Evolutionary conservation across 2,888 invertebrate species (phyloP).

Genomic region (Harmothoe impar): DNA sequence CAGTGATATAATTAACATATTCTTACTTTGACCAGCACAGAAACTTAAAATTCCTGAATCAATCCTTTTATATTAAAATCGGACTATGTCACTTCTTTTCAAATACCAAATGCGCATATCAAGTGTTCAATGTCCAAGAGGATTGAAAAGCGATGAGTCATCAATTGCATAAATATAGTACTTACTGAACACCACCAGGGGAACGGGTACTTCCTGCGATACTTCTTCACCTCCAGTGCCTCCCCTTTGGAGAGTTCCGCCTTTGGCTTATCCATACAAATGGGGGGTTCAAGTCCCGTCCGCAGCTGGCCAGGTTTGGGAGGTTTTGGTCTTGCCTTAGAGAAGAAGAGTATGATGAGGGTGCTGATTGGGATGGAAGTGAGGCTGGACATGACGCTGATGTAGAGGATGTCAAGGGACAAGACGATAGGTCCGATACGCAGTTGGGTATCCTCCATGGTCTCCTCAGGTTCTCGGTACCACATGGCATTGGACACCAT

Average conservation of each 20-base stretch:
- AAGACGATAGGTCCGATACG: conserved; percentile 64
- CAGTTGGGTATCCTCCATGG: background rate
- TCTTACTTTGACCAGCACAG: too few species aligned
- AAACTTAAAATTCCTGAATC: too few species aligned
- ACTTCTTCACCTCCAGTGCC: conserved; percentile 33
- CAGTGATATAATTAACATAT: too few species aligned
- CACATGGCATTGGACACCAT: conserved; percentile 76
- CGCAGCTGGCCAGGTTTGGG: background rate
- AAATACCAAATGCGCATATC: too few species aligned
- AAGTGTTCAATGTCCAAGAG: too few species aligned
- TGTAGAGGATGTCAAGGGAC: conserved; percentile 43
- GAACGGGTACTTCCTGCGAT: conserved; percentile 56
- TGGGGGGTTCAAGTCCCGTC: background rate
- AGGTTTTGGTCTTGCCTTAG: conserved; percentile 76
- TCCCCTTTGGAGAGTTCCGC: background rate
- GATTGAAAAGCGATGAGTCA: too few species aligned
- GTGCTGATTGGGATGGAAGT: conserved; percentile 81
- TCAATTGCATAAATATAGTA: too few species aligned
- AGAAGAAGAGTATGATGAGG: conserved; percentile 81
- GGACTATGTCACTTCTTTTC: too few species aligned
- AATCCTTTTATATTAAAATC: too few species aligned
- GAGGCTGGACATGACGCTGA: conserved; percentile 68
- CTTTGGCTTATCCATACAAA: background rate
- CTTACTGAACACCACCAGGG: conserved; percentile 67
- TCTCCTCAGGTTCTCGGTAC: conserved; percentile 64